Evolutionary conservation across 1,140 invertebrate genomes (phyloP).

Genomic region (Drosophila bipectinata): DNA sequence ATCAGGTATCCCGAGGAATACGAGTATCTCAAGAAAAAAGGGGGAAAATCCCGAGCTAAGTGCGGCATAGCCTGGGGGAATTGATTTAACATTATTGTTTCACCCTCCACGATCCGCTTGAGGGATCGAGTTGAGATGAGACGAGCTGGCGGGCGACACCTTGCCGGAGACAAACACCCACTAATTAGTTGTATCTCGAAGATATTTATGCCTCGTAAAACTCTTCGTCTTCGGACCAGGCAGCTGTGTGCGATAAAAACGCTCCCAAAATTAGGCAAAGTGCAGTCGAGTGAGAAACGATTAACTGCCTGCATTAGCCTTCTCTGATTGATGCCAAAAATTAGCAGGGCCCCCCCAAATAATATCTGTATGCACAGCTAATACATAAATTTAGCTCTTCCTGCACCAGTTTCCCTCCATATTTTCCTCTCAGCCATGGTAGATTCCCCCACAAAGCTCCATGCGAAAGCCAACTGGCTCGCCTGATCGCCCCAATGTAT

Average conservation of each 20-base stretch:
- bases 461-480: constrained; percentile 46
- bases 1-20: neutral
- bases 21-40: constrained; percentile 9
- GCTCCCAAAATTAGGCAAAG: constrained; percentile 76
- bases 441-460: constrained; percentile 10
- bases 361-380: constrained; percentile 60
- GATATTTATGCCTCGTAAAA: constrained; percentile 83
- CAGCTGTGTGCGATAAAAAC: constrained; percentile 81
- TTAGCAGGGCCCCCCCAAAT: constrained; percentile 44
- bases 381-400: constrained; percentile 64
- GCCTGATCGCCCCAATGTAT: constrained; percentile 84
- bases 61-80: constrained; percentile 60
- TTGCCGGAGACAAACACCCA: constrained; percentile 64
- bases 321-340: constrained; percentile 74
- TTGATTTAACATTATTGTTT: constrained; percentile 69
- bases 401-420: neutral
- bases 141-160: constrained; percentile 47
- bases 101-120: constrained; percentile 24
- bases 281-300: constrained; percentile 75
- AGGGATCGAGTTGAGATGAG: constrained; percentile 33
- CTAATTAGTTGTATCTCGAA: constrained; percentile 78
- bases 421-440: neutral
- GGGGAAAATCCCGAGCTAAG: constrained; percentile 55
- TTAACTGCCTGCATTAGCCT: constrained; percentile 76
- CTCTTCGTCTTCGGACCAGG: constrained; percentile 18